Base-by-base conservation (phyloP, 2,888 invertebrate species). In the Hydropsyche betteni region DNA sequence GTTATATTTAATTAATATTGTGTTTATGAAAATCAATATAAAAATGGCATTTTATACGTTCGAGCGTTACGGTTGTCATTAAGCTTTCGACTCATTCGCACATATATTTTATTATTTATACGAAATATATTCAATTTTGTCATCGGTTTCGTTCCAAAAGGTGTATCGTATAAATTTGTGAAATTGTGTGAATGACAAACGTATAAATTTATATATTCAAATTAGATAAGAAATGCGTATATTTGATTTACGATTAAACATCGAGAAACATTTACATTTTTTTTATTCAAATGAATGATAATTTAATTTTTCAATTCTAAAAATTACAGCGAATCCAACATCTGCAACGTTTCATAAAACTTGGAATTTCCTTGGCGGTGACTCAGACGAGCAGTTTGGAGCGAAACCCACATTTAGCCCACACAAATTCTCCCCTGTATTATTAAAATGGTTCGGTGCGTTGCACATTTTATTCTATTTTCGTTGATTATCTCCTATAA, bases 1-100 rank as follows among this genome's bases (percentile, higher is more conserved):
- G 64, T 64, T 64, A 64, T 34, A 64, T 64, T 64, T 64, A 64
- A 64, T 64, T 64, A 64, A 64, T 64, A 64, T 64, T 64, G 36
- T 34, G 36, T 64, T 64, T 64, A 64, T 64, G 36, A 64, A 64
- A 64, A 64, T 64, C 24, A 34, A 64, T 64, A 64, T 44, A 44
- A 44, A 44, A 44, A 44, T 44, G 44, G 1, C 44, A 44, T 55
- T 55, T 55, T 55, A 14, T 55, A 14, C 12, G 55, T 55, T 3
- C 55, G n/a, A 55, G 14, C 64, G 64, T 33, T 36, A 64, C 64
- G 64, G 33, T 5, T 64, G 64, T 64, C 64, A 36, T 33, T 34
- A n/a, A 44, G 44, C 8, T 10, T 64, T 36, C 33, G 61, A 61
- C 24, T 61, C 61, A 61, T 61, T 61, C 64, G 64, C 36, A 33